Base-by-base conservation (phyloP, 2,888 invertebrate genomes). In the Mesoligia furuncula region DNA sequence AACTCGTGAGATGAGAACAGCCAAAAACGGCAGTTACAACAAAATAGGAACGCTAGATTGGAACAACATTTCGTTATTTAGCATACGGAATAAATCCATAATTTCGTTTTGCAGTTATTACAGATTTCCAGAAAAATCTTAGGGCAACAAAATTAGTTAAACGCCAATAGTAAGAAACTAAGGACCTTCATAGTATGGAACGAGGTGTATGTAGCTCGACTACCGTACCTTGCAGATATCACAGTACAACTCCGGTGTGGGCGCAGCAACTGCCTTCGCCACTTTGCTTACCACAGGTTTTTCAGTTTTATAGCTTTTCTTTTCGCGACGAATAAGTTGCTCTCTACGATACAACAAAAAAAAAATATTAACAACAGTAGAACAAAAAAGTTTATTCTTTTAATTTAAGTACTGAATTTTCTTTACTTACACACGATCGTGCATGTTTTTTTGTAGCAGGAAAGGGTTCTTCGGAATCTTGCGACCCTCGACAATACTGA, bases 311-410 rank as follows among this genome's bases (percentile, higher is more conserved):
- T 94, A 27, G 67, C 78, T 59, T 73, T 89, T 94, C 87, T 93
- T 94, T 85, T 96, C 96, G n/a, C 96, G 95, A 7, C 93, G 93
- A 66, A 96, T 93, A 15, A 96, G 91, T 76, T 92, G 92, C 0
- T 92, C 86, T 73, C 96, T 96, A 65, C 39, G 65, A 76, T 24
- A 24, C 8, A 83, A 69, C 6, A 31, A 17, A 62, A 15, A 54
- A 59, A 27, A 2, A 2, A 36, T 68, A 59, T 57, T 36, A 39
- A n/a, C 17, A 27, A 62, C 39, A 59, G 31, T 45, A n/a, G 7
- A 45, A 27, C 39, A 39, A 69, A 20, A 48, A 79, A 20, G 39
- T 31, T 24, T 24, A n/a, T 51, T 42, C 6, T n/a, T 45, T 57
- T 42, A 31, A 31, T 71, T 51, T 72, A 11, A n/a, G 4, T 57